Base-by-base conservation (phyloP, 2,888 invertebrate species). In the Hyppa rectilinea region DNA sequence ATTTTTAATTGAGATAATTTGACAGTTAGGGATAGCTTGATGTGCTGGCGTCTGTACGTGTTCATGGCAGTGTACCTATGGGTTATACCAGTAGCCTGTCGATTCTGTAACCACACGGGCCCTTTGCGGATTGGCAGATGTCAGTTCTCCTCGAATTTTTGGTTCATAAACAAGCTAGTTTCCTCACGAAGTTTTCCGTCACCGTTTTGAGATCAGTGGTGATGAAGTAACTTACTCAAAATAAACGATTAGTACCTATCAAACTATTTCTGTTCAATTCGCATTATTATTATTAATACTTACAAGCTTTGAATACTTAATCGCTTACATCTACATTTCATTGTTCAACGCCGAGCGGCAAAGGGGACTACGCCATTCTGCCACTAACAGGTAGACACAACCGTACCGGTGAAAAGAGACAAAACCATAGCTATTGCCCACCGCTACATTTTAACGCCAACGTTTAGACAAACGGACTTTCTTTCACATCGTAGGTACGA, bases 381-480 rank as follows among this genome's bases (percentile, higher is more conserved):
- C 50, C 50, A 63, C 79, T 74, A 56, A 63, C 88, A 90, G 90
- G 90, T 89, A 90, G 85, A 87, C 75, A 79, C 68, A 77, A 47
- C 55, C 50, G 71, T 70, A 75, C 68, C 68, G 82, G 70, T 76
- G 86, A 90, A 87, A 85, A 92, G 93, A 93, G 93, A 94, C 93
- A 93, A 91, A 92, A 90, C 88, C 89, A 91, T 91, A 71, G 79
- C 85, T 74, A 81, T 86, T 86, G 83, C 80, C 84, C 82, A 69
- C 85, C 85, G 88, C 88, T 87, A 91, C 91, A 90, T 89, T 92
- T 92, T 90, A 91, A 90, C 91, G 87, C 88, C 87, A 87, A 84
- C 90, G 87, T 91, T 89, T 89, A 88, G 86, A 90, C 87, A 84
- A 83, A 86, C 84, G 84, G 86, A 90, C 89, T 90, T 92, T 91